These are phyloP conservation scores for Hydrotaea diabolus DNA, from an alignment of 2,888 invertebrate species.

Conservation along the genomic window DNA sequence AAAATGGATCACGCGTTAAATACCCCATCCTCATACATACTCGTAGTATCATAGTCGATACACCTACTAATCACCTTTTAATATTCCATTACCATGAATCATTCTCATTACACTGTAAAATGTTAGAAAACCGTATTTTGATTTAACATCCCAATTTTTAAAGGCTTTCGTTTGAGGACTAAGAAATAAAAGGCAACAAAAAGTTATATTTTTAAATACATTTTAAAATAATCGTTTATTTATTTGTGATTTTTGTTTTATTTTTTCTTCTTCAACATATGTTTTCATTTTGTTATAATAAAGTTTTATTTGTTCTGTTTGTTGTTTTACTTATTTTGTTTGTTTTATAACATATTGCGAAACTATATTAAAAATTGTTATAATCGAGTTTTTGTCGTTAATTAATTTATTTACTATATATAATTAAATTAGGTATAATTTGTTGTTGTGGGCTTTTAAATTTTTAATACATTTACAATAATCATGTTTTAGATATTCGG, in stretches of 20 bases:
- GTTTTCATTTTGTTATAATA: slow-evolving; percentile 51
- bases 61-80: too few relatives aligned
- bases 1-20: too few relatives aligned
- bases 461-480: slow-evolving; percentile 58
- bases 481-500: slow-evolving; percentile 11
- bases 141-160: too few relatives aligned
- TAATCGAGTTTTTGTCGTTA: slow-evolving; percentile 42
- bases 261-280: slow-evolving; percentile 65
- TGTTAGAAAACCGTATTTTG: too few relatives aligned
- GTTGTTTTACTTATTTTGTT: slow-evolving; percentile 49
- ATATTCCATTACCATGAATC: too few relatives aligned
- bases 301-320: slow-evolving; percentile 64
- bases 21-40: too few relatives aligned
- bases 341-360: slow-evolving; percentile 73
- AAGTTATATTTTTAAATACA: slow-evolving; percentile 23
- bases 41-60: too few relatives aligned
- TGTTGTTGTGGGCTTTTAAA: slow-evolving; percentile 11
- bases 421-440: slow-evolving; percentile 56
- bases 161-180: too few relatives aligned
- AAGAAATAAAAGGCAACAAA: neutral
- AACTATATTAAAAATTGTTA: slow-evolving; percentile 68
- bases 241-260: slow-evolving; percentile 60
- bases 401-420: slow-evolving; percentile 59
- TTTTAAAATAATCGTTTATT: slow-evolving; percentile 66
- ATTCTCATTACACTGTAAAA: too few relatives aligned